Percentiles rank a stretch among this genome's conserved stretches.
phyloP scores from a whole-genome alignment of 2,888 invertebrate species.

The Ormyrus thymus region DNA sequence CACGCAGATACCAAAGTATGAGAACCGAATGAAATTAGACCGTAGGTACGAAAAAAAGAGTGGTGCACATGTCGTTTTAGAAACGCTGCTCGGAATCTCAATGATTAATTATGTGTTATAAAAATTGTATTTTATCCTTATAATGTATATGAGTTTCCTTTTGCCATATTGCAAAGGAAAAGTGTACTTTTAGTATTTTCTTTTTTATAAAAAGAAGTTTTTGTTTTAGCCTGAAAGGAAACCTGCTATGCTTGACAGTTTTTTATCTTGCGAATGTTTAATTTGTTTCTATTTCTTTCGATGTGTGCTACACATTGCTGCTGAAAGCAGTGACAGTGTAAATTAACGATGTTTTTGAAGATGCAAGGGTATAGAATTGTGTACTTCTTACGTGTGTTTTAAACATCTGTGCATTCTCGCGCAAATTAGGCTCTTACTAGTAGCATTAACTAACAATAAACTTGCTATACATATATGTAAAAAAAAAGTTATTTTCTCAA shows the following conservation, averaged over 20 bases:
- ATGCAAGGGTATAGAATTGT: conserved; percentile 8
- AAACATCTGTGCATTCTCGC: conserved; percentile 44
- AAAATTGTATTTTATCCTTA: not conserved
- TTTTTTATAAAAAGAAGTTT: conserved; percentile 28
- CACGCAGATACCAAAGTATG: no score
- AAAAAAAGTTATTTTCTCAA: conserved; percentile 73
- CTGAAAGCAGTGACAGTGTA: conserved; percentile 7
- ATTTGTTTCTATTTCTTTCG: not conserved
- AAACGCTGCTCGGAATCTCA: no score
- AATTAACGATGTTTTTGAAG: conserved; percentile 11
- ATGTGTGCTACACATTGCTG: not conserved
- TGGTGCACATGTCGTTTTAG: not conserved
- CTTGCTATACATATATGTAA: conserved; percentile 66
- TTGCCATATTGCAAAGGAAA: not conserved
- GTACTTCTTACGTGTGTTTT: conserved; percentile 11
- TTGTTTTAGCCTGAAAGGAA: not conserved
- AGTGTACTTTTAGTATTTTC: conserved; percentile 10
- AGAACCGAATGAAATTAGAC: no score
- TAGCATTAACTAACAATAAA: conserved; percentile 62
- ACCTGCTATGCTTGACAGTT: not conserved
- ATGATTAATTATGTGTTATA: not conserved
- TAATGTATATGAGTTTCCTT: no score
- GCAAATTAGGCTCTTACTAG: conserved; percentile 63
- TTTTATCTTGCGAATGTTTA: conserved; percentile 1
- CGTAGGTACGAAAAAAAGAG: not conserved